phyloP scores from a whole-genome alignment of 2,797 vertebrate genomes.

The Gadopsis bispinosus region DNA sequence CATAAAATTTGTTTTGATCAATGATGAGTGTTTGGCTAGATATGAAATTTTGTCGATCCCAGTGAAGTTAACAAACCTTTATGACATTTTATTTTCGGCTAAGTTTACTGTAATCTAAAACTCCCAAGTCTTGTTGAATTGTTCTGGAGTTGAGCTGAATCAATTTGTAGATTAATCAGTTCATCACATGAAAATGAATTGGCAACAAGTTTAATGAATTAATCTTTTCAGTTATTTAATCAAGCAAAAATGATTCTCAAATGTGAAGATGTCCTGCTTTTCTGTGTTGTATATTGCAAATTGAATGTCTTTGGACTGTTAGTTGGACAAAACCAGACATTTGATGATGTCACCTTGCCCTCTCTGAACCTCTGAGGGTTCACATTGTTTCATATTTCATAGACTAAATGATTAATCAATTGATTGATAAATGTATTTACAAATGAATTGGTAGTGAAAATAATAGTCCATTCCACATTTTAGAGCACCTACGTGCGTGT shows the following conservation, averaged over 20 bases:
- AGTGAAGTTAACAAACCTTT: constrained; percentile 1
- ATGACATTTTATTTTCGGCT: background rate
- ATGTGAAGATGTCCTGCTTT: background rate
- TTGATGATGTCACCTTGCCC: background rate
- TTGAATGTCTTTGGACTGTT: background rate
- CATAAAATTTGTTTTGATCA: background rate
- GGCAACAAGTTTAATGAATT: background rate
- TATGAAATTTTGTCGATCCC: background rate
- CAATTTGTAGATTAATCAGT: background rate
- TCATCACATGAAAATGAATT: background rate
- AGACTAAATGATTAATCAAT: background rate
- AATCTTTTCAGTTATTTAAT: background rate
- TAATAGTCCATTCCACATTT: background rate
- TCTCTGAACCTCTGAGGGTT: background rate
- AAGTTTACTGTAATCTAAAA: background rate
- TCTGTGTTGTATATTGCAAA: background rate
- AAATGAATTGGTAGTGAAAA: background rate
- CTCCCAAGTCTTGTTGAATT: background rate
- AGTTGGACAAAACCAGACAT: background rate
- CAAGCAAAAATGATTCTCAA: background rate
- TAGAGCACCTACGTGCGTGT: background rate
- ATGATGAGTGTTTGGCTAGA: background rate
- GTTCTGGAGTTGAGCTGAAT: background rate
- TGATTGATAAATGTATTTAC: background rate
- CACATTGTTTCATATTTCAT: background rate